Percentiles rank a stretch among this genome's conserved stretches.
Conservation (phyloP, 2,113 vertebrate species). For the Naja naja region DNA sequence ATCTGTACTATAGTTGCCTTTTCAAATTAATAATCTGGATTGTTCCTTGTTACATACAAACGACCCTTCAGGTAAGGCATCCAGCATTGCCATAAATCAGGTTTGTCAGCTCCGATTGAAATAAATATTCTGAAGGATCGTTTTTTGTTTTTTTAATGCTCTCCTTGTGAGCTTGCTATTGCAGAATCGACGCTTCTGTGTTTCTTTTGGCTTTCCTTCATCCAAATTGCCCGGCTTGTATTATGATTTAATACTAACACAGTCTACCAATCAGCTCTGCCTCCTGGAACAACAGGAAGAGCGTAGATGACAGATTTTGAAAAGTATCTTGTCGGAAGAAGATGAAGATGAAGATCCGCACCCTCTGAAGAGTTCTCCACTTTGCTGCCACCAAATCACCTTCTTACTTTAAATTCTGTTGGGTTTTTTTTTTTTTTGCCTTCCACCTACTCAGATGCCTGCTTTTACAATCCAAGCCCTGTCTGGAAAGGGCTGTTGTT, state of each 20-base stretch:
- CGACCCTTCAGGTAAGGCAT: constrained; percentile 4
- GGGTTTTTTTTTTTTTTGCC: background rate
- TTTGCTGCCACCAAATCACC: background rate
- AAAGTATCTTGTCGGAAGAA: background rate
- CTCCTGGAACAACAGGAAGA: background rate
- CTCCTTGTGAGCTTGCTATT: background rate
- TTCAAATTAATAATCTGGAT: background rate
- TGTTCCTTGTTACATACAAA: background rate
- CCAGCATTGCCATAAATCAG: background rate
- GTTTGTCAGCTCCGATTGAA: background rate
- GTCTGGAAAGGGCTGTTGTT: background rate
- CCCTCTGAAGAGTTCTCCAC: background rate
- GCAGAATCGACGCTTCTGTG: background rate
- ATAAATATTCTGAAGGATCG: background rate
- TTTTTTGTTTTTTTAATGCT: background rate
- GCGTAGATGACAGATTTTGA: background rate
- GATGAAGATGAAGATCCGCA: background rate
- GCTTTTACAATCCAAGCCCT: background rate
- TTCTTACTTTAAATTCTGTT: background rate
- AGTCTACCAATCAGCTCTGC: background rate
- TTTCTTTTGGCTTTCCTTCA: background rate
- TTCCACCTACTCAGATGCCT: background rate
- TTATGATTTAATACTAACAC: background rate
- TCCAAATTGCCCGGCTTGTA: background rate
- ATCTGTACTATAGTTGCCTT: background rate